Evolutionary conservation across 1,140 invertebrate genomes (phyloP).

Genomic region (Drosophila aff.): DNA sequence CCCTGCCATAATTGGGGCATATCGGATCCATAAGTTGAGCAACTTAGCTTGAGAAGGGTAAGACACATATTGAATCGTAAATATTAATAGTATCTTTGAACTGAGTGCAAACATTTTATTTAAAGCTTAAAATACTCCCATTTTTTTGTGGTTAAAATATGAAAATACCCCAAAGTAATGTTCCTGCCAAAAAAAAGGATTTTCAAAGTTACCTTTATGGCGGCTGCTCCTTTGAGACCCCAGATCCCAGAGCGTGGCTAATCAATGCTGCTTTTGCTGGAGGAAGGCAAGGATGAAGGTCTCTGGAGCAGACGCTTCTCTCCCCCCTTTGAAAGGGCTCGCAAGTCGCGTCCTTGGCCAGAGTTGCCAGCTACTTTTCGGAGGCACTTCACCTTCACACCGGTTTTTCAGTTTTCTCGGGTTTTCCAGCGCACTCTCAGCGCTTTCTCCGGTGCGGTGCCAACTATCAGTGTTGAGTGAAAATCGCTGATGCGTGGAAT

Average conservation of each 20-base stretch:
- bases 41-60: neutral
- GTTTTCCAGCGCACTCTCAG: constrained; percentile 14
- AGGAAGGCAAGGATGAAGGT: constrained; percentile 1
- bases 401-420: constrained; percentile 23
- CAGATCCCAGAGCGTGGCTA: constrained; percentile 49
- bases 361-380: constrained; percentile 53
- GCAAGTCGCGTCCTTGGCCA: constrained; percentile 29
- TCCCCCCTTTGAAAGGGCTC: constrained; percentile 7
- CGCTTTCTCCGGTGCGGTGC: constrained; percentile 31
- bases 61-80: neutral
- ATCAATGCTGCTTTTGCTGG: constrained; percentile 62
- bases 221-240: constrained; percentile 7
- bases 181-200: neutral
- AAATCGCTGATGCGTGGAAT: constrained; percentile 74
- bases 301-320: constrained; percentile 10
- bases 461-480: constrained; percentile 78
- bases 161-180: constrained; percentile 10
- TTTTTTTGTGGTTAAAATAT: neutral
- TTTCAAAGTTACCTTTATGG: constrained; percentile 24
- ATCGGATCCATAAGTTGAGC: neutral
- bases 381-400: constrained; percentile 40
- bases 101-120: neutral
- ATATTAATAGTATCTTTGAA: neutral
- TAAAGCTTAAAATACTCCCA: too few relatives aligned
- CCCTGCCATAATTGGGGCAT: constrained; percentile 14